Base-by-base conservation (phyloP, 2,113 vertebrate species). In the Ailuropoda melanoleuca region DNA sequence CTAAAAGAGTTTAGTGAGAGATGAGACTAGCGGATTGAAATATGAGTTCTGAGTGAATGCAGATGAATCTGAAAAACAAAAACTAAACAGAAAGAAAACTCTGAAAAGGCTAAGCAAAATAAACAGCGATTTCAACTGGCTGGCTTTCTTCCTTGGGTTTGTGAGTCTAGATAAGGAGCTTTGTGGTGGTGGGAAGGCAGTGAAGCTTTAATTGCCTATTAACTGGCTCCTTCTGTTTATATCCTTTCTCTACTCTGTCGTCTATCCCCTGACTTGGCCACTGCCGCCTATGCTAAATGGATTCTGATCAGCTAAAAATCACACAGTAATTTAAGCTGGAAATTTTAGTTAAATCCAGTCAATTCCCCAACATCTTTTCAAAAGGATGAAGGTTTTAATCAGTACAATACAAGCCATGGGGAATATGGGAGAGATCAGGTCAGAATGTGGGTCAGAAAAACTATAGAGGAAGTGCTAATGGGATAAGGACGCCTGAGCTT, bases 371-470 rank as follows among this genome's bases (percentile, higher is more conserved):
- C 94, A 97, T 98, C 95, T 95, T 87, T 90, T 97, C 95, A 96
- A 93, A 91, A 97, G 84, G 83, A 97, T 93, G 96, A 97, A 97
- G 0, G 56, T 90, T 97, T 97, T 97, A 98, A 98, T 98, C 98
- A 97, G 82, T 34, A 62, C 82, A 94, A 95, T 97, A 50, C 75
- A 97, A 96, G 90, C 98, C 98, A 96, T 95, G 97, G 98, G 97
- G 97, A 98, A 91, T 97, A 98, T 89, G 96, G 91, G 98, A 98
- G 78, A 90, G 97, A 98, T 93, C 81, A 88, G 98, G 98, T 99
- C 98, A 98, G 97, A 98, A 98, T 83, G 88, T 95, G 80, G 98
- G 97, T 99, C 98, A 98, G 98, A 97, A 98, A 98, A 98, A 98
- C 98, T 92, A 97, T 81, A 98, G 96, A 98, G 93, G 53, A 75